These are phyloP conservation scores for Lasioglossum pauxillum DNA, from an alignment of 2,888 invertebrate species.

Conservation along the genomic window DNA sequence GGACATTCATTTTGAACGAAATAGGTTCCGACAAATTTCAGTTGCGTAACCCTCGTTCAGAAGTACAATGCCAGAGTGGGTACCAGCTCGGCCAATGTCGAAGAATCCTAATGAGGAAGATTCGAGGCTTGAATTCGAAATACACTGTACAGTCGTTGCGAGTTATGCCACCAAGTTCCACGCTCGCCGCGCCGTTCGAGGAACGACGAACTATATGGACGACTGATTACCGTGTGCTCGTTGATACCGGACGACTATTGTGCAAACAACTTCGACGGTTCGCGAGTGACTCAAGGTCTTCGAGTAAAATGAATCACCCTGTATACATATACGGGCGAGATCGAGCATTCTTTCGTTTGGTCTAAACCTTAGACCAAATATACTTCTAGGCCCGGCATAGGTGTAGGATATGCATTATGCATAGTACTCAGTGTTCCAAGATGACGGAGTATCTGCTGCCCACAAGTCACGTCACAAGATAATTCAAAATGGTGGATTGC, in stretches of 20 bases:
- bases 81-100: not conserved
- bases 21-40: not conserved
- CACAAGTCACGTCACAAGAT: no score
- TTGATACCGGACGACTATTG: not conserved
- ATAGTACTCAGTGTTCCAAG: no score
- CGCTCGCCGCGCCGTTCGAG: not conserved
- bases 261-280: not conserved
- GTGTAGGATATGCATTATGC: no score
- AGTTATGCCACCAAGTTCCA: not conserved
- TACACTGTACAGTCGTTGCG: not conserved
- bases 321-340: not conserved
- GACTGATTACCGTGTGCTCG: constrained; percentile 1
- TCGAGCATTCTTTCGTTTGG: no score
- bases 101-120: constrained; percentile 20
- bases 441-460: no score
- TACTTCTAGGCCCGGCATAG: no score
- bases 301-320: not conserved
- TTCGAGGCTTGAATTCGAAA: constrained; percentile 29
- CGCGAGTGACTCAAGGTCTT: not conserved
- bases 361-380: no score
- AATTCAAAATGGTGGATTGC: no score
- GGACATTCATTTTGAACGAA: not conserved
- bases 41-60: not conserved
- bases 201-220: not conserved
- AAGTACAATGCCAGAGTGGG: not conserved